Conservation (phyloP, 2,797 vertebrate genomes). For the Rhadinocentrus ornatus region DNA sequence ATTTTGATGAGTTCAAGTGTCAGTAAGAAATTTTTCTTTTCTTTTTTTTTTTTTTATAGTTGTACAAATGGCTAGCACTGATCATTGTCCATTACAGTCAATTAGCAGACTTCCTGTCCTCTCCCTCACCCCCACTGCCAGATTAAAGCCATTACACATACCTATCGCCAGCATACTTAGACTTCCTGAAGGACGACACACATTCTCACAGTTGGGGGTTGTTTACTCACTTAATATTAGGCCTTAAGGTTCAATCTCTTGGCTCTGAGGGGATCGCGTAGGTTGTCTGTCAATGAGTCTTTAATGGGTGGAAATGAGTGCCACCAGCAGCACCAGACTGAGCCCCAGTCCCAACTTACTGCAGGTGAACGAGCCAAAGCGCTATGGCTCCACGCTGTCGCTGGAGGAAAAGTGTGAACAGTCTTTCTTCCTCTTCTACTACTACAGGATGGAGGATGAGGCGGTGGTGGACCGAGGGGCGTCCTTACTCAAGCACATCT, state of each 20-base stretch:
- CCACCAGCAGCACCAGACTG: slow-evolving; percentile 72
- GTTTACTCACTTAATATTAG: slow-evolving; percentile 5
- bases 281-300: slow-evolving; percentile 18
- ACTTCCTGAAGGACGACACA: slow-evolving; percentile 77
- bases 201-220: slow-evolving; percentile 6
- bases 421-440: slow-evolving; percentile 99
- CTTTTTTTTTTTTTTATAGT: not conserved
- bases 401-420: slow-evolving; percentile 96
- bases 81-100: slow-evolving; percentile 60
- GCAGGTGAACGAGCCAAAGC: slow-evolving; percentile 87
- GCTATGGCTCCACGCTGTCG: slow-evolving; percentile 86
- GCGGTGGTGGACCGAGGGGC: slow-evolving; percentile 97
- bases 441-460: slow-evolving; percentile 99
- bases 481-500: slow-evolving; percentile 94
- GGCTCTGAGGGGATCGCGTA: not conserved
- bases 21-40: not conserved
- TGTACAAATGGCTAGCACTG: not conserved
- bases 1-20: not conserved
- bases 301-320: slow-evolving; percentile 68
- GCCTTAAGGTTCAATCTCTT: not conserved
- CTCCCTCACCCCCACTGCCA: slow-evolving; percentile 52
- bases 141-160: slow-evolving; percentile 78
- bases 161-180: slow-evolving; percentile 72
- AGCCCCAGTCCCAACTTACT: slow-evolving; percentile 77
- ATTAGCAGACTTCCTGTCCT: slow-evolving; percentile 76